Evolutionary conservation across 1,140 invertebrate species (phyloP), one percentile per base, ranked within the genome.

Genomic region (Thaumetopoea pityocampa): DNA sequence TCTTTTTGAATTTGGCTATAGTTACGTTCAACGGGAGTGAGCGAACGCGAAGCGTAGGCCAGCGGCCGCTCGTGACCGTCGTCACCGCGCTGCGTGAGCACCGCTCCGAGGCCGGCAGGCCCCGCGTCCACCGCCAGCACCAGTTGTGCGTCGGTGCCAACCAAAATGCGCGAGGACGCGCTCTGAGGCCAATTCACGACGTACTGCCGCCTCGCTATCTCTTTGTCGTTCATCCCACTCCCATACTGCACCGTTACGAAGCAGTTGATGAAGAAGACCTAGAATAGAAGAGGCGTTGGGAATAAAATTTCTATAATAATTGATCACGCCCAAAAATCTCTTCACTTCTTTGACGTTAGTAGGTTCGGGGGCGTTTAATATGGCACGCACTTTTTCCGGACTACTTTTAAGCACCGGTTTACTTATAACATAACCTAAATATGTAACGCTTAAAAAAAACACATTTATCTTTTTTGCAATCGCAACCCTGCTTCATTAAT

Each of bases 1-100:
- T 88, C 85, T 41, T 78, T 73, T 37, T 88, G 82, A 1, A 87
- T 76, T 50, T 87, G 74, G 6, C 66, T 72, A 43, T 87, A 86
- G 18, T 85, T 84, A 16, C 53, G n/a, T 56, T 88, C 77, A 17
- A 67, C 55, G 4, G 36, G 4, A 3, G 72, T 80, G 5, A 87
- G 45, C 5, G 74, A 59, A 18, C 78, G 42, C 3, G 81, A 87
- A 3, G 78, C 79, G 46, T 67, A 87, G 7, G 74, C 68, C 2
- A 87, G 58, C 1, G 71, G 73, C 16, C 51, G 58, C 59, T 72
- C 68, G 10, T 37, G 10, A 8, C 51, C 51, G n/a, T 65, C 45
- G 1, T 19, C 11, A 1, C 10, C 38, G 17, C 38, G 40, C 17
- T 72, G 69, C 5, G 60, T 54, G n/a, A n/a, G n/a, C n/a, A n/a